phyloP scores from a whole-genome alignment of 2,888 invertebrate species.

The Drosophila austrosaltans region DNA sequence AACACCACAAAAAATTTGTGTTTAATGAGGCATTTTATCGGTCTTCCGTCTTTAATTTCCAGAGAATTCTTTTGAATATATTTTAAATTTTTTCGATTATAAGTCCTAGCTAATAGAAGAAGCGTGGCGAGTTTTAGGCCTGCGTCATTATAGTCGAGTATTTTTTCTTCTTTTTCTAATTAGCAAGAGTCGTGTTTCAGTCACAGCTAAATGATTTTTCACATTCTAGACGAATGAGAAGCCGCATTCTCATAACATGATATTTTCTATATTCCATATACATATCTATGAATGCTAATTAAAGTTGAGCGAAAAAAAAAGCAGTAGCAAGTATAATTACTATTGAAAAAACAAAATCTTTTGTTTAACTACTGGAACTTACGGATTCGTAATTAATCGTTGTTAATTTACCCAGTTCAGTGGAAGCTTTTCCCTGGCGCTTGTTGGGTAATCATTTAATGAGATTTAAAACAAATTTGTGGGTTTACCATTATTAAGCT shows the following conservation, averaged over 20 bases:
- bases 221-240: conserved; percentile 7
- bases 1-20: conserved; percentile 48
- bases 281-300: conserved; percentile 9
- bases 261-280: not conserved
- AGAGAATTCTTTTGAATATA: conserved; percentile 1
- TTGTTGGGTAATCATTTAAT: conserved; percentile 4
- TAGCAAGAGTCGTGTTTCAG: conserved; percentile 13
- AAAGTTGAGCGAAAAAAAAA: not conserved
- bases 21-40: conserved; percentile 39
- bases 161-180: conserved; percentile 2
- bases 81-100: not conserved
- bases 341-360: not conserved
- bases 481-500: too few species aligned
- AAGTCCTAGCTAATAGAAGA: conserved; percentile 11
- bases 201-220: conserved; percentile 10
- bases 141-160: conserved; percentile 5
- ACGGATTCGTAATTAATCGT: conserved; percentile 15
- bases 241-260: conserved; percentile 18
- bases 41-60: not conserved
- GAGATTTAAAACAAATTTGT: not conserved
- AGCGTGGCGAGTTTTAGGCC: conserved; percentile 20
- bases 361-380: conserved; percentile 10
- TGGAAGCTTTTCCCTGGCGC: not conserved
- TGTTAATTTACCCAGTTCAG: conserved; percentile 16
- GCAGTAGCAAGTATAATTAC: not conserved